A percentile compares a stretch with the other conserved stretches of the same genome.
These are phyloP conservation scores for Etheostoma spectabile DNA, from an alignment of 2,113 vertebrate species.

Conservation along the genomic window DNA sequence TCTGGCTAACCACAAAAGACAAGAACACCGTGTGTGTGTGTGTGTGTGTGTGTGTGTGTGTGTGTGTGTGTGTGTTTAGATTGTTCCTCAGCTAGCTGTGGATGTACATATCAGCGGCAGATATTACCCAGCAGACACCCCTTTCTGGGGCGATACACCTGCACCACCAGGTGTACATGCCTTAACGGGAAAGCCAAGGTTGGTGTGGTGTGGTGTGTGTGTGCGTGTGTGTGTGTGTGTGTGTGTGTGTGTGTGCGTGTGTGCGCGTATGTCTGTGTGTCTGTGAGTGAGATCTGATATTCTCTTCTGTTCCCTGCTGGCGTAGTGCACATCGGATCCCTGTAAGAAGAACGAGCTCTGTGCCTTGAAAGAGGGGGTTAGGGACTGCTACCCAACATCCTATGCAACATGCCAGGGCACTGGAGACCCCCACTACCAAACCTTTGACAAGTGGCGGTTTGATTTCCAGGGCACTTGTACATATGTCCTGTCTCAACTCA, in stretches of 20 bases:
- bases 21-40: background rate
- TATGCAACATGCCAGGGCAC: conserved; percentile 18
- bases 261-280: conserved; percentile 2
- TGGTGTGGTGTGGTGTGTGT: no score
- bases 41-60: background rate
- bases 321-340: conserved; percentile 6
- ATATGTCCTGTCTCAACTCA: conserved; percentile 30
- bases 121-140: conserved; percentile 31
- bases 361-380: conserved; percentile 4
- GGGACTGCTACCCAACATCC: conserved; percentile 41
- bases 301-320: background rate
- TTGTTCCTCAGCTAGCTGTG: no score
- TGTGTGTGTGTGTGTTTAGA: background rate
- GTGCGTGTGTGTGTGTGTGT: no score
- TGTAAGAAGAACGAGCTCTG: conserved; percentile 47
- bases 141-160: conserved; percentile 49
- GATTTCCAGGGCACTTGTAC: conserved; percentile 57
- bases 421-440: conserved; percentile 47
- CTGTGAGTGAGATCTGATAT: background rate
- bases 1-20: background rate
- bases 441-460: conserved; percentile 32
- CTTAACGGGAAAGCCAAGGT: conserved; percentile 14
- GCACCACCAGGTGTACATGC: conserved; percentile 27
- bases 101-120: conserved; percentile 31
- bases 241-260: background rate